Evolutionary conservation across 2,113 vertebrate species (phyloP), one percentile per base, ranked within the genome.

Genomic region (Ictidomys tridecemlineatus): DNA sequence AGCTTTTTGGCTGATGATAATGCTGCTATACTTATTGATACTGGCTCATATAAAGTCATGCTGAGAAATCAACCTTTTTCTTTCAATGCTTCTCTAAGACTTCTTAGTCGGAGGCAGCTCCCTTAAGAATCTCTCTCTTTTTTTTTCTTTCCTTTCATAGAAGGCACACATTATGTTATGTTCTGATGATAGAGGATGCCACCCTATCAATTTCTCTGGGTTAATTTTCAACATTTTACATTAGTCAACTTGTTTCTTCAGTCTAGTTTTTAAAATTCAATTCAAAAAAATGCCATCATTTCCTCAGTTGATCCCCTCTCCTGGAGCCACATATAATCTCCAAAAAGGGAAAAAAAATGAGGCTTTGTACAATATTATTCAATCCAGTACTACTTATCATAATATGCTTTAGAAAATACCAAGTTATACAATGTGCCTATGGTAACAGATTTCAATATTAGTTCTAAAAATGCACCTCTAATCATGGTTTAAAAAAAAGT

Each of bases 371-470:
- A 70, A 37, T 37, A 56, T 12, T 51, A 12, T 42, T 1, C 12
- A 78, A 67, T 32, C 30, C 18, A 53, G 69, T 73, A 34, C 4
- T 83, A 76, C 11, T 73, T 48, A 74, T 45, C 22, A 94, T 42
- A 90, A 78, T 67, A 48, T 32, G 16, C 42, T 93, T 95, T 39
- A 83, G 30, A 34, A 84, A 92, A 92, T 48, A 79, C 10, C 42
- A 67, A 86, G 2, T 37, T 39, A 77, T 0, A n/a, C 1, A 78
- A 28, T 72, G 17, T 72, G 12, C 4, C 14, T 37, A 58, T 28
- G 16, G 26, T 8, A 65, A 34, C 3, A 87, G 32, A 84, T 79
- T 92, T 86, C 11, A 79, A 26, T 61, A 56, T 58, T 22, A 89
- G 4, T 76, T 5, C 30, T 63, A 18, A 24, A 42, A 89, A 26